These are phyloP conservation scores for Enoplosus armatus DNA, from an alignment of 2,797 vertebrate species.

Conservation along the genomic window DNA sequence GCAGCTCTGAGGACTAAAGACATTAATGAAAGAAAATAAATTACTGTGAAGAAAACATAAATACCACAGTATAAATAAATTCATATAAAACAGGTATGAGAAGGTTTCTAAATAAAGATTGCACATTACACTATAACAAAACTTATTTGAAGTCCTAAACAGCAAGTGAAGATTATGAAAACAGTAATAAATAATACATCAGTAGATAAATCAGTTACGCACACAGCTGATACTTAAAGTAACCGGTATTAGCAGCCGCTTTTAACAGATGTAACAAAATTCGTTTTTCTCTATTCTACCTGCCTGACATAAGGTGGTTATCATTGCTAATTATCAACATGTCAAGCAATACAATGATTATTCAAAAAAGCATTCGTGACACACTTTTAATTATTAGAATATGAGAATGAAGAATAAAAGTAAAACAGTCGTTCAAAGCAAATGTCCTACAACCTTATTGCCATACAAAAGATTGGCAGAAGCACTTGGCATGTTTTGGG, in stretches of 20 bases:
- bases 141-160: conserved; percentile 28
- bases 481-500: conserved; percentile 75
- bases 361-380: conserved; percentile 6
- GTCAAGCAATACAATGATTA: conserved; percentile 12
- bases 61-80: conserved; percentile 47
- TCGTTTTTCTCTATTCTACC: background rate
- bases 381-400: conserved; percentile 16
- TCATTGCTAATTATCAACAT: conserved; percentile 26
- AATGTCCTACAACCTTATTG: conserved; percentile 57
- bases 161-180: conserved; percentile 38
- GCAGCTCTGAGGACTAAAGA: conserved; percentile 23
- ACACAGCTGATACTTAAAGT: background rate
- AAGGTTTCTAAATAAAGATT: conserved; percentile 45
- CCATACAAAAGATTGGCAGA: conserved; percentile 81
- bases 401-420: conserved; percentile 11
- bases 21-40: conserved; percentile 37
- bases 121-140: conserved; percentile 36
- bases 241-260: conserved; percentile 30
- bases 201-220: conserved; percentile 12
- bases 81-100: conserved; percentile 62
- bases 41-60: conserved; percentile 10
- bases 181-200: conserved; percentile 30
- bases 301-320: conserved; percentile 10
- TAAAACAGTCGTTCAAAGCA: conserved; percentile 37
- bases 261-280: conserved; percentile 34